Evolutionary conservation across 2,797 vertebrate genomes (phyloP), one percentile per base, ranked within the genome.

Genomic region (Bovichtus variegatus): DNA sequence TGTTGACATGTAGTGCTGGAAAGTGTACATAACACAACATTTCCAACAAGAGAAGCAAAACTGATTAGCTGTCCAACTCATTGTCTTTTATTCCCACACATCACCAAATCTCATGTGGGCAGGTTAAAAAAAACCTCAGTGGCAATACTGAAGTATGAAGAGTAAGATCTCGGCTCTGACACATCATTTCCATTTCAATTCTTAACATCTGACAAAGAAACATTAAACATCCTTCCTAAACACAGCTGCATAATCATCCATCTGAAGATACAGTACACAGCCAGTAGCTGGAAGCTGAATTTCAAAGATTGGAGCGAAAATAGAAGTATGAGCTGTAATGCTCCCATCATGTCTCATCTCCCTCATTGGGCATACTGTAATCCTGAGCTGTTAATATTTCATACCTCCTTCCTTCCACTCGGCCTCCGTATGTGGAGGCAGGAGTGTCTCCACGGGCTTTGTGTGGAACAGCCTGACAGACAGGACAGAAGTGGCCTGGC

Each of bases 331-430:
- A 67, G 80, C 49, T 50, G 62, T 74, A 79, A 76, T 55, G 79
- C 66, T 89, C 50, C 82, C 66, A 86, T 89, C 82, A 84, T 60
- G 64, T 91, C 84, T 89, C 76, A 77, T 79, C 82, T 82, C 71
- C 73, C 80, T 90, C 71, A 76, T n/a, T 71, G 85, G 75, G 60
- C 74, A 21, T 55, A 81, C 81, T 78, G 81, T 82, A 90, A 91
- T 89, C 78, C 77, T 73, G 47, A 76, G 73, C 51, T 50, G 74
- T 93, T 86, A 93, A 94, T 93, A 93, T 93, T 92, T 94, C 60
- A 94, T 92, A 66, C 74, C 73, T 86, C 58, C 74, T 84, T 81
- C 74, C 63, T 76, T 86, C 50, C 64, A 74, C 78, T 80, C n/a
- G 0, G 69, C 77, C 67, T 66, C 47, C 44, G 23, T 57, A 77